Base-by-base conservation (phyloP, 37 sponge, comb jelly and placozoan genomes). In the Geodia barretti region DNA sequence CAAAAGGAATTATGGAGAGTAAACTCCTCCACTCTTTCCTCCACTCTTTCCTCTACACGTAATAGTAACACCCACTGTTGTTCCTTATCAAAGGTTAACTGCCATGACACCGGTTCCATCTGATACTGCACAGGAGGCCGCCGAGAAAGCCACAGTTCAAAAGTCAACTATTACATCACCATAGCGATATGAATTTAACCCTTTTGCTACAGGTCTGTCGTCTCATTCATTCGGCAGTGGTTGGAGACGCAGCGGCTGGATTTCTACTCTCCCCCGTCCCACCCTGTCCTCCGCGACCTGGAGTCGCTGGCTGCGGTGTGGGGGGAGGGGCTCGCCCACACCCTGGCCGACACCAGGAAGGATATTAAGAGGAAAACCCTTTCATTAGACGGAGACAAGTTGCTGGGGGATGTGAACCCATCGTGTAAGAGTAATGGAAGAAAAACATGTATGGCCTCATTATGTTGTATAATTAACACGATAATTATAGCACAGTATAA, bases 221-320 rank as follows among this genome's bases (percentile, higher is more conserved):
- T 82, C 36, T 76, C 84, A 3, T 89, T 90, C 64, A 37, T 90
- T 30, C 71, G 78, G 23, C 43, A 83, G 66, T 94, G 95, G 95
- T 25, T 94, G 70, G 95, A 94, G 41, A 82, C 58, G 4, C 85
- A 88, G 62, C 72, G 77, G 17, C 21, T 32, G 41, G 85, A 89
- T 69, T 89, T 79, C 35, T 20, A 68, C n/a, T 25, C 41, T 17
- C 70, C 77, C 33, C 72, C 70, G 26, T 77, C 77, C 25, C 54
- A 68, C 62, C 72, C 60, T 7, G 42, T 41, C 71, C 63, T 71
- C 33, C 5, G 63, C 21, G 24, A 39, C 41, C 78, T 84, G 39
- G 41, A 59, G 54, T 32, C 86, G 2, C 47, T 78, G 26, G 39
- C 32, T 17, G 17, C 20, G 23, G 41, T 42, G 38, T 42, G 37